Evolutionary conservation across 2,113 vertebrate genomes (phyloP), one percentile per base, ranked within the genome.

Genomic region (Carlito syrichta): DNA sequence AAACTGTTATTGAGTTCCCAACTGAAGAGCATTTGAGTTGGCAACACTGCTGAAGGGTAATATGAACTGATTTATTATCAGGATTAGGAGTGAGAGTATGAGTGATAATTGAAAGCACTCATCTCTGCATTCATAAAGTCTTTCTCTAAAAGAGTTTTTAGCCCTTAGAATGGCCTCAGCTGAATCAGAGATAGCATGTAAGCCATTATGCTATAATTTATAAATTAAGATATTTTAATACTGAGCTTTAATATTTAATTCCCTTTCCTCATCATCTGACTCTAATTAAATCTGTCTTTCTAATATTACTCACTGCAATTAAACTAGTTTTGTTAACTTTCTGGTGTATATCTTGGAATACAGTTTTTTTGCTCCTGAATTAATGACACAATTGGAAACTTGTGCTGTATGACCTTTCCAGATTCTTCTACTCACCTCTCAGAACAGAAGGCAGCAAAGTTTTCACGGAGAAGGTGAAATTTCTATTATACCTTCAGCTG

Each of bases 241-340:
- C 43, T 78, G 54, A 76, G 20, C 77, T 96, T 88, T 89, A 0
- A 91, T 96, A 88, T 97, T 96, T 91, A 96, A 97, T 97, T 98
- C 94, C 54, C 96, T 96, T 79, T 82, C 89, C 77, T 95, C 94
- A 81, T 95, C 58, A 66, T 91, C 96, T 95, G 97, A 96, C 95
- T 95, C 86, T 98, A 96, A 97, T 97, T 97, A 96, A 94, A 94
- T 97, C 98, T 97, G 69, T 91, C 94, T 95, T 94, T 97, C 96
- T 73, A 95, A 63, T 22, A 77, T 94, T 96, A 92, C 79, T 85
- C 40, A 62, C 32, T 86, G 83, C 96, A 97, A 91, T 88, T 96
- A 96, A 98, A 97, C 92, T 95, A 94, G 95, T 97, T 97, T 95
- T 98, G 93, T 96, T 94, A 98, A 98, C 92, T 98, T 97, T 97